These are phyloP conservation scores for Siphonodentalium dalli DNA, from an alignment of 2,888 invertebrate species.

Conservation along the genomic window DNA sequence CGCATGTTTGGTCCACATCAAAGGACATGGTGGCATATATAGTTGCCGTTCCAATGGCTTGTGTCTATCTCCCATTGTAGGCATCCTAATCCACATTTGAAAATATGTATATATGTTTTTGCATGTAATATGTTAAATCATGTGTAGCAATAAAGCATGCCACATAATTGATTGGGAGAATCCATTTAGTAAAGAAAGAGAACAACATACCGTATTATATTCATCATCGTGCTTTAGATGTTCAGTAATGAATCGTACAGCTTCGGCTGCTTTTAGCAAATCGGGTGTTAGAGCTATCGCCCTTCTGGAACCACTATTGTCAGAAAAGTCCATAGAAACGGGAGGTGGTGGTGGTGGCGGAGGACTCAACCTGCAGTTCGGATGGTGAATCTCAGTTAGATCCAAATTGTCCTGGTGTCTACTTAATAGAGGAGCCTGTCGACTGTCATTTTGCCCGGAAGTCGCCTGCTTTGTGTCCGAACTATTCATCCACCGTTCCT, in stretches of 20 bases:
- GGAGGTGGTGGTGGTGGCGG: no score
- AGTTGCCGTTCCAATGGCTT: no score
- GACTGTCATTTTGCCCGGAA: no score
- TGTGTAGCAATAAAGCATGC: not conserved
- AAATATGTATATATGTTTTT: no score
- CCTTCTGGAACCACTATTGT: slow-evolving; percentile 16
- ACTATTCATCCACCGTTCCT: slow-evolving; percentile 65
- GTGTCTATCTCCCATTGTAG: no score
- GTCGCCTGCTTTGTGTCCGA: slow-evolving; percentile 31
- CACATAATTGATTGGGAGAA: not conserved
- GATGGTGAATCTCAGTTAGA: slow-evolving; percentile 91
- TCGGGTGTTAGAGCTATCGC: slow-evolving; percentile 74
- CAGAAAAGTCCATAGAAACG: no score
- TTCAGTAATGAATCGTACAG: slow-evolving; percentile 97
- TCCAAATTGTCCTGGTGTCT: slow-evolving; percentile 68
- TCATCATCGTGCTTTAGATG: slow-evolving; percentile 97
- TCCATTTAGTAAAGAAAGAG: no score
- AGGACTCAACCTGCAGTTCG: slow-evolving; percentile 90
- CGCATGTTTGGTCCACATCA: no score
- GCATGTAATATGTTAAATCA: no score
- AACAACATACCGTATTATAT: slow-evolving; percentile 85
- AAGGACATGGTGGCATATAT: no score
- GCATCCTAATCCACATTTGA: no score
- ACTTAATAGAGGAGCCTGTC: no score
- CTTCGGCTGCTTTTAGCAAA: slow-evolving; percentile 80